Evolutionary conservation across 2,888 invertebrate species (phyloP).

Genomic region (Pristionchus exspectatus): DNA sequence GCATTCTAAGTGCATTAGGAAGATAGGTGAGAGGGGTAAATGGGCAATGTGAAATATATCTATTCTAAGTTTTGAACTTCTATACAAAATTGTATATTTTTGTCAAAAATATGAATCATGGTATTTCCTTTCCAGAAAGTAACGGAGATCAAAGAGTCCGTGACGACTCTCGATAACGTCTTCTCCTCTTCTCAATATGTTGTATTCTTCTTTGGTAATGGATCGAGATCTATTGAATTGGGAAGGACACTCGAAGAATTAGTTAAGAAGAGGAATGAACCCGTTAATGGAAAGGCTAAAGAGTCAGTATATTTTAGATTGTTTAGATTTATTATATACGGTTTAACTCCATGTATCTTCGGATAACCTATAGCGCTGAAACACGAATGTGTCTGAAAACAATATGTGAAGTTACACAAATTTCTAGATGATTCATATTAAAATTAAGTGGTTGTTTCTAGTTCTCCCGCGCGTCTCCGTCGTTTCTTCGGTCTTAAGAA

Average conservation of each 20-base stretch:
- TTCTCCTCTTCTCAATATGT: conserved; percentile 58
- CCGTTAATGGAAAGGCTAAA: conserved; percentile 1
- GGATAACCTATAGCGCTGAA: too few relatives aligned
- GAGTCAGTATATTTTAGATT: conserved; percentile 29
- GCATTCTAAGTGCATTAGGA: neutral
- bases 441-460: conserved; percentile 50
- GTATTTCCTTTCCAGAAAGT: conserved; percentile 2
- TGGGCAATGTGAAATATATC: neutral
- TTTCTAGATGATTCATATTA: neutral
- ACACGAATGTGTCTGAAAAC: too few relatives aligned
- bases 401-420: too few relatives aligned
- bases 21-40: neutral
- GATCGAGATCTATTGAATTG: conserved; percentile 57
- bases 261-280: conserved; percentile 58
- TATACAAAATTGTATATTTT: neutral
- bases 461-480: conserved; percentile 70
- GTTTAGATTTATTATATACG: neutral
- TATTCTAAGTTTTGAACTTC: neutral
- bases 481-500: conserved; percentile 67
- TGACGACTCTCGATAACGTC: conserved; percentile 60
- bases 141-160: conserved; percentile 25
- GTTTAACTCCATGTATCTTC: too few relatives aligned
- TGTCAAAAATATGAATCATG: neutral
- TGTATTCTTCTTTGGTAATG: conserved; percentile 60
- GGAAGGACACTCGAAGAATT: conserved; percentile 56